Evolutionary conservation across 2,797 vertebrate genomes (phyloP).

Genomic region (Malacoraja senta): DNA sequence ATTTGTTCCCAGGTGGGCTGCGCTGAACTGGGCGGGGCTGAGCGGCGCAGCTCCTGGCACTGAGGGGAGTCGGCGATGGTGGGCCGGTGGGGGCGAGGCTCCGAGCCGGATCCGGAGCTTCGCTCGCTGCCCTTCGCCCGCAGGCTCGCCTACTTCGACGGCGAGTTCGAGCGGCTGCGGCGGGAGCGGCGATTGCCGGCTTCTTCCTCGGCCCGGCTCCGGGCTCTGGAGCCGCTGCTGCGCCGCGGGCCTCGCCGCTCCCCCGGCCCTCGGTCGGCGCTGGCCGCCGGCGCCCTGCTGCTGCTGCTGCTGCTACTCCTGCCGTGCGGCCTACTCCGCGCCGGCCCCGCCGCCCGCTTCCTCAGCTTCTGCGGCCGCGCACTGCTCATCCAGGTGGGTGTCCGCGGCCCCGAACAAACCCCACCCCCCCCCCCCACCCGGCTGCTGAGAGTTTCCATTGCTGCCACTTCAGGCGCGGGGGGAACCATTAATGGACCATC

Average conservation of each 20-base stretch:
- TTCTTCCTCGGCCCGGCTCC: background rate
- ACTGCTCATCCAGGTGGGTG: conserved; percentile 23
- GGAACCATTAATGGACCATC: background rate
- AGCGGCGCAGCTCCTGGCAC: no score
- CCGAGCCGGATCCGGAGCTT: background rate
- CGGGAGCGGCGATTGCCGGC: background rate
- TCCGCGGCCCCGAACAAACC: no score
- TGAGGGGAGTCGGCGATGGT: background rate
- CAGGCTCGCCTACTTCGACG: conserved; percentile 8
- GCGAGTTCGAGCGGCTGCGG: conserved; percentile 20
- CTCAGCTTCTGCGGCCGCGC: conserved; percentile 26
- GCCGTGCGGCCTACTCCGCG: background rate
- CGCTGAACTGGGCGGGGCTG: background rate
- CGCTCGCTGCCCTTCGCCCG: background rate
- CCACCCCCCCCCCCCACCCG: no score
- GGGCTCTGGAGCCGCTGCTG: background rate
- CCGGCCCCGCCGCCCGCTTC: background rate
- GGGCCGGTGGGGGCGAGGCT: background rate
- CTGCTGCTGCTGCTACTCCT: background rate
- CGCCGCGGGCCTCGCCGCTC: background rate
- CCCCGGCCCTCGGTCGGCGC: background rate
- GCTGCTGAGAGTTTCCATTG: background rate
- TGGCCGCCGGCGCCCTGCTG: background rate
- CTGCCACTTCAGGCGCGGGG: background rate
- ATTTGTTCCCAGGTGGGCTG: conserved; percentile 29